Conservation (phyloP, 2,888 invertebrate species). For the Pseudococcus viburni region DNA sequence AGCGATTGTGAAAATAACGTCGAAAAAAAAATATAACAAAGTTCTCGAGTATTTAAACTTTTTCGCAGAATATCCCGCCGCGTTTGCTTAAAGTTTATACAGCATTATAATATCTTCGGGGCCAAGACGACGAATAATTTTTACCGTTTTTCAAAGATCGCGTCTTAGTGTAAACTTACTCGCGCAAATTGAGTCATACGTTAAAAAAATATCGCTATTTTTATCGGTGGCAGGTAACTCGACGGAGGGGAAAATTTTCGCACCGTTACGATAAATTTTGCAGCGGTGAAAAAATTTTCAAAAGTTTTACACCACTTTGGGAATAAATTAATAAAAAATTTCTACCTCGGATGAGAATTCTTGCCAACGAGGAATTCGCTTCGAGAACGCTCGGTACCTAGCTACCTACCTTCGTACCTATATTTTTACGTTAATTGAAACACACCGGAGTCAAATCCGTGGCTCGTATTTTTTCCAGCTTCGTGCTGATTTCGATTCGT, state of each 20-base stretch:
- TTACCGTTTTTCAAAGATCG: not conserved
- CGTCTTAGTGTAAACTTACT: not conserved
- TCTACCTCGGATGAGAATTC: constrained; percentile 1
- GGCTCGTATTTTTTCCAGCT: not conserved
- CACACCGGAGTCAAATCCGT: not conserved
- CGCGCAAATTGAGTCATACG: constrained; percentile 6
- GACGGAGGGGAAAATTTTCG: not conserved
- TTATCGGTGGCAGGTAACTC: not conserved
- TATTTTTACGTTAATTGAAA: constrained; percentile 16
- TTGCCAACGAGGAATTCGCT: not conserved
- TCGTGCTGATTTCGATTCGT: not conserved
- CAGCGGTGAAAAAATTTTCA: not conserved
- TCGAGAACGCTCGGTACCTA: not conserved
- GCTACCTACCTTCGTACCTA: not conserved
- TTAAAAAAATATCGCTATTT: not conserved
- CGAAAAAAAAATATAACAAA: not conserved
- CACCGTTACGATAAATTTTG: not conserved
- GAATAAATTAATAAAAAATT: constrained; percentile 9
- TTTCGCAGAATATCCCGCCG: not conserved
- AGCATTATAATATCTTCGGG: constrained; percentile 13
- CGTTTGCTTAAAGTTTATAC: not conserved
- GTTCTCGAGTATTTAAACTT: constrained; percentile 12
- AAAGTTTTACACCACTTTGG: not conserved
- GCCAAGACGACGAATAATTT: not conserved
- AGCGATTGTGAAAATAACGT: constrained; percentile 5